A percentile compares a stretch with the other conserved stretches of the same genome.
These are phyloP conservation scores for Struthidea cinerea DNA, from an alignment of 2,113 vertebrate genomes.

Conservation along the genomic window DNA sequence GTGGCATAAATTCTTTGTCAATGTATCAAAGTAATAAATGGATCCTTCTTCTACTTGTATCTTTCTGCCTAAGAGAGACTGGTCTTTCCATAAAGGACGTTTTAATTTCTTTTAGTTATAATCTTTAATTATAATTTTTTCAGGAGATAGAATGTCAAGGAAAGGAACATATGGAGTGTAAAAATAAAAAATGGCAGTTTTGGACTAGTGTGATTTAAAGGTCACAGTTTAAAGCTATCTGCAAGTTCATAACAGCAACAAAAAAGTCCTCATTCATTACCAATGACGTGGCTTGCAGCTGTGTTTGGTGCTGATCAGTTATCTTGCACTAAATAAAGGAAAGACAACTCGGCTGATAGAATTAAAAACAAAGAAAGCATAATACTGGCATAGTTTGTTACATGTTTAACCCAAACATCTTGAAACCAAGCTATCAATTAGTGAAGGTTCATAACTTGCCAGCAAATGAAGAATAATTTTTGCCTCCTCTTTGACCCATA, in stretches of 20 bases:
- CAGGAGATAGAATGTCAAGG: not conserved
- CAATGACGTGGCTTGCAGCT: not conserved
- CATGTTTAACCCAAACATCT: not conserved
- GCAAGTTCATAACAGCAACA: not conserved
- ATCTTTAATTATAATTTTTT: not conserved
- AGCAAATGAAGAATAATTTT: not conserved
- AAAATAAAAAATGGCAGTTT: not conserved
- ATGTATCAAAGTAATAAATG: not conserved
- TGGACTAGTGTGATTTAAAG: not conserved
- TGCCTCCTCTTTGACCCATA: not conserved
- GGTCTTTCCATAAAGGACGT: not conserved
- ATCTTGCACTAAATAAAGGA: not conserved
- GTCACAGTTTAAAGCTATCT: slow-evolving; percentile 1
- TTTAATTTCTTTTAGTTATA: not conserved
- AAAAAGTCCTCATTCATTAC: not conserved
- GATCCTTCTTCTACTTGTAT: not conserved
- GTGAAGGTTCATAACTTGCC: not conserved
- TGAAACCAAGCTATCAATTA: not conserved
- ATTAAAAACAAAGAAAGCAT: not conserved
- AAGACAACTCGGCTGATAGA: not conserved
- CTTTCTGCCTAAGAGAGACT: not conserved
- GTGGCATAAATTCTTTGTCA: not conserved
- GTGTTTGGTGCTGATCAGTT: not conserved
- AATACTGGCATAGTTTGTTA: not conserved
- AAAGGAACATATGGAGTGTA: not conserved